These are phyloP conservation scores for Rhinophrynus dorsalis DNA, from an alignment of 2,797 vertebrate species.

Conservation along the genomic window DNA sequence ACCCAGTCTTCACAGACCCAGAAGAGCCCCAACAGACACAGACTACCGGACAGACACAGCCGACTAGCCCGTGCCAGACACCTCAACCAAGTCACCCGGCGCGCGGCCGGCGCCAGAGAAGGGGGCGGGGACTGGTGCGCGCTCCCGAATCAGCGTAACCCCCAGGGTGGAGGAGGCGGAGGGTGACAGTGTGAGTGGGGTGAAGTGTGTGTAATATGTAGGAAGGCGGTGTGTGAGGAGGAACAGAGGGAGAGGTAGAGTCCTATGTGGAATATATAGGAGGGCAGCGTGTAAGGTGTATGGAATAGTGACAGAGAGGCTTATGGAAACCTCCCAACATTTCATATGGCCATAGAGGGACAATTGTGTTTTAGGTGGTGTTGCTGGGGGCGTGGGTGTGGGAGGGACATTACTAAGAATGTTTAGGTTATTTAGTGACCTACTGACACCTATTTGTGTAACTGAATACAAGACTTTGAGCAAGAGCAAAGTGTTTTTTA, in stretches of 20 bases:
- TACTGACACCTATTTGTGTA: too few relatives aligned
- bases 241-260: neutral
- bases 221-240: neutral
- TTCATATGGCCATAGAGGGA: too few relatives aligned
- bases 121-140: constrained; percentile 31
- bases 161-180: neutral
- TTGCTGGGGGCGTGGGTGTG: neutral
- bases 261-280: too few relatives aligned
- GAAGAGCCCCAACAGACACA: constrained; percentile 18
- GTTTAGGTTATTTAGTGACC: too few relatives aligned
- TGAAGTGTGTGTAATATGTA: neutral
- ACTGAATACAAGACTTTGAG: too few relatives aligned
- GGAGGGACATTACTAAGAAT: too few relatives aligned
- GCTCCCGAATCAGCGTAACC: neutral
- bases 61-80: neutral
- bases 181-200: neutral
- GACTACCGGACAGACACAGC: constrained; percentile 33
- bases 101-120: constrained; percentile 30
- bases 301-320: too few relatives aligned
- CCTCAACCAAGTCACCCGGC: constrained; percentile 4
- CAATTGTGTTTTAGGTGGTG: too few relatives aligned
- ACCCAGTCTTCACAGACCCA: neutral
- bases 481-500: too few relatives aligned
- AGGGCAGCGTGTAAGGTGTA: too few relatives aligned
- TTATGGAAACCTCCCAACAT: too few relatives aligned